Percentiles rank a stretch among this genome's conserved stretches.
Conservation (phyloP, 2,888 invertebrate species). For the Callosobruchus maculatus region DNA sequence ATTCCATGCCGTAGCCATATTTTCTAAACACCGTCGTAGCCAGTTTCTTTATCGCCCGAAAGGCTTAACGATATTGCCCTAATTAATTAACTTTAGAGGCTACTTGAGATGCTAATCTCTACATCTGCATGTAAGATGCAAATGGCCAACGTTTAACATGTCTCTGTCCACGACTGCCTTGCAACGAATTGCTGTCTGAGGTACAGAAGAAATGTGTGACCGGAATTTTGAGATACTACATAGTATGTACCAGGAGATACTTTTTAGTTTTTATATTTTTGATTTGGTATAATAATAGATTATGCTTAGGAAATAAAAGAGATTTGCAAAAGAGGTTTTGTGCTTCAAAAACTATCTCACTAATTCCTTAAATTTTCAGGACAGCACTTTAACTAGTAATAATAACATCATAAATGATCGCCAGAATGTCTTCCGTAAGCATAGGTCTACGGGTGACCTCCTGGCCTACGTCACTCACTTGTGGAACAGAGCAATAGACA, state of each 20-base stretch:
- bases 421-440: too few relatives aligned
- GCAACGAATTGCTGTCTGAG: not conserved
- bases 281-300: too few relatives aligned
- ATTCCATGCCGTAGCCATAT: not conserved
- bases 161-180: not conserved
- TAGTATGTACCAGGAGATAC: not conserved
- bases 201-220: not conserved
- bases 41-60: not conserved
- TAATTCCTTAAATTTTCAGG: too few relatives aligned
- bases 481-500: too few relatives aligned
- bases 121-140: not conserved
- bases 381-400: too few relatives aligned
- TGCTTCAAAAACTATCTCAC: too few relatives aligned
- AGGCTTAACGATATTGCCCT: not conserved
- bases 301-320: too few relatives aligned
- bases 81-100: not conserved
- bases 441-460: too few relatives aligned
- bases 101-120: not conserved
- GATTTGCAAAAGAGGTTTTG: too few relatives aligned
- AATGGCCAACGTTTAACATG: slow-evolving; percentile 7
- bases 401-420: too few relatives aligned
- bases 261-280: too few relatives aligned
- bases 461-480: too few relatives aligned
- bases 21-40: not conserved
- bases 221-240: not conserved